Base-by-base conservation (phyloP, 2,797 vertebrate species). In the Clarias fuscus region DNA sequence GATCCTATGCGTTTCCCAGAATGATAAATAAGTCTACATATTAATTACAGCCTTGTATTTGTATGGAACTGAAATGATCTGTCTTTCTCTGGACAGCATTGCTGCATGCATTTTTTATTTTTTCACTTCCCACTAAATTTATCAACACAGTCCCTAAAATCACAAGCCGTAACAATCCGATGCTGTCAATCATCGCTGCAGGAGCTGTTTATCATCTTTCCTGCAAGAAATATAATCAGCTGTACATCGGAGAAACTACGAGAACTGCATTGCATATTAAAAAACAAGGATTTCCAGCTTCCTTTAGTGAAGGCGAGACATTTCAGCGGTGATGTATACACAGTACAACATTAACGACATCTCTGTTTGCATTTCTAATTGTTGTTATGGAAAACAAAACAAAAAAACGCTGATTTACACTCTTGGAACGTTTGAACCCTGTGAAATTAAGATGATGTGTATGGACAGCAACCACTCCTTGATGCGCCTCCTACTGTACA, bases 111-210 rank as follows among this genome's bases (percentile, higher is more conserved):
- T 4, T 2, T 3, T 79, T 24, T 37, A 4, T 37, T 37, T 37
- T 37, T 37, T 37, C 2, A 37, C 4, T 4, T 37, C 37, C 58
- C 18, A 37, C 76, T 37, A 7, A 40, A 24, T 61, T 3, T 62
- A 20, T 77, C 18, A 33, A 48, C 22, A 73, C 68, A 37, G 33
- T 37, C 2, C 10, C 27, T 33, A 78, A 11, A 76, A 59, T 73
- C 71, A 72, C 17, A 72, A 40, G 40, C 5, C 71, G 40, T 73
- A 73, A 48, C n/a, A 17, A 79, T 62, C 30, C 0, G 5, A 15
- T 62, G 62, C n/a, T 78, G 20, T 61, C 33, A 40, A 64, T 79
- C 77, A 79, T 79, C 58, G 62, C 77, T 40, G 30, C 61, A 43
- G 37, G 33, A 64, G 59, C 7, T n/a, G 77, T 64, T 64, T 43